phyloP scores from a whole-genome alignment of 1,140 invertebrate species.

The Choristoneura fumiferana region DNA sequence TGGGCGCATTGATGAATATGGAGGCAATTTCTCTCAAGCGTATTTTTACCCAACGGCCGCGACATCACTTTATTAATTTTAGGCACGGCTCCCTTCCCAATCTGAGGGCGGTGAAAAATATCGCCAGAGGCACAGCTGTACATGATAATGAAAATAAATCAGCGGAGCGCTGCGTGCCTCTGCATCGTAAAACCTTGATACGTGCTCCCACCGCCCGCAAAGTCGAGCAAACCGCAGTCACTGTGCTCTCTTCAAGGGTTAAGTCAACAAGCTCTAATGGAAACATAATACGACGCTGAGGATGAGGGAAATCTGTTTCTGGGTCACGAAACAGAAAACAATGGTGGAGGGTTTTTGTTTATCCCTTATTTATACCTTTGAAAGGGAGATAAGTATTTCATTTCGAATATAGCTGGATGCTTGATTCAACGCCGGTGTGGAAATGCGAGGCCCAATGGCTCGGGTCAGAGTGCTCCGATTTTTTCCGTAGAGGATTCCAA shows the following conservation, averaged over 20 bases:
- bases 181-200: constrained; percentile 55
- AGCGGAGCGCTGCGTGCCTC: constrained; percentile 34
- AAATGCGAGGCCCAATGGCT: too few species aligned
- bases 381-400: constrained; percentile 37
- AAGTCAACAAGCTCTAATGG: constrained; percentile 65
- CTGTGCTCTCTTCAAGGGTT: constrained; percentile 47
- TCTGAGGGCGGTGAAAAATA: constrained; percentile 40
- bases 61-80: constrained; percentile 40
- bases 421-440: constrained; percentile 10
- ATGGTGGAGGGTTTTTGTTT: constrained; percentile 51
- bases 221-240: constrained; percentile 34
- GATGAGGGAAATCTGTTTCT: constrained; percentile 49
- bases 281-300: constrained; percentile 58
- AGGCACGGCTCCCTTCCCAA: constrained; percentile 31
- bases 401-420: constrained; percentile 24
- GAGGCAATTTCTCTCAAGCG: constrained; percentile 25
- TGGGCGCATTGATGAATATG: constrained; percentile 24
- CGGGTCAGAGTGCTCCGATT: too few species aligned
- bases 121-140: constrained; percentile 33
- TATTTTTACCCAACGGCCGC: constrained; percentile 22
- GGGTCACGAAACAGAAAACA: constrained; percentile 52
- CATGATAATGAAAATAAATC: constrained; percentile 61
- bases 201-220: constrained; percentile 28
- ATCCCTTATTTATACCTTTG: constrained; percentile 47
- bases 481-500: too few species aligned